phyloP scores from a whole-genome alignment of 2,113 vertebrate species.

The Zeus faber region DNA sequence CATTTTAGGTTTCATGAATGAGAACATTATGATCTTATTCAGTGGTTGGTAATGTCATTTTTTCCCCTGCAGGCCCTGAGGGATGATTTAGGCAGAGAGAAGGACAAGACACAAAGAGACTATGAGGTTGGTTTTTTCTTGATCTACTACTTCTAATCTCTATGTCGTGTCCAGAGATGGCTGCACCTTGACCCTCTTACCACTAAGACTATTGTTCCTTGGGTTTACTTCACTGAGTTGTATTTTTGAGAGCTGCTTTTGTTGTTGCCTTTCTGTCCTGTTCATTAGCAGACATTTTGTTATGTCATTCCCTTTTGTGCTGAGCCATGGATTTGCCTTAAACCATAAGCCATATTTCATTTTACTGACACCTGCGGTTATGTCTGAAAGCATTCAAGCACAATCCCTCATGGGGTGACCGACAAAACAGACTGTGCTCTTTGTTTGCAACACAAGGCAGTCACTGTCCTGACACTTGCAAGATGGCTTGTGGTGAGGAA shows the following conservation, averaged over 20 bases:
- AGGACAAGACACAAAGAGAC: slow-evolving; percentile 66
- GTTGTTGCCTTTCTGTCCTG: background rate
- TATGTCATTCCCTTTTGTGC: background rate
- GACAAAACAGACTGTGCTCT: background rate
- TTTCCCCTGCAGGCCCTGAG: slow-evolving; percentile 62
- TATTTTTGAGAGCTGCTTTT: background rate
- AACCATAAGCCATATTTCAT: slow-evolving; percentile 10
- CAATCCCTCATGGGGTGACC: background rate
- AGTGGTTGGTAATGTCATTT: slow-evolving; percentile 12
- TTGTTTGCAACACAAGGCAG: slow-evolving; percentile 7
- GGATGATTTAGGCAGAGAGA: slow-evolving; percentile 65
- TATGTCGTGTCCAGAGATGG: no score
- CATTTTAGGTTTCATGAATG: no score
- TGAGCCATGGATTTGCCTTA: background rate
- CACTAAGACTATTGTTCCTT: background rate
- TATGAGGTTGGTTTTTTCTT: slow-evolving; percentile 74
- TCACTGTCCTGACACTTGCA: background rate
- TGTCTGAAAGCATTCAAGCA: slow-evolving; percentile 6
- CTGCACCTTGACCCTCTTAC: no score
- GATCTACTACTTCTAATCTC: slow-evolving; percentile 1
- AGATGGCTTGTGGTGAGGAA: slow-evolving; percentile 8
- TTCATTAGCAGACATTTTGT: background rate
- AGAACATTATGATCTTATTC: background rate
- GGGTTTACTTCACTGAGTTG: background rate
- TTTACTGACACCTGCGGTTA: slow-evolving; percentile 1